Evolutionary conservation across 2,797 vertebrate genomes (phyloP).

Genomic region (Ispidina lecontei): DNA sequence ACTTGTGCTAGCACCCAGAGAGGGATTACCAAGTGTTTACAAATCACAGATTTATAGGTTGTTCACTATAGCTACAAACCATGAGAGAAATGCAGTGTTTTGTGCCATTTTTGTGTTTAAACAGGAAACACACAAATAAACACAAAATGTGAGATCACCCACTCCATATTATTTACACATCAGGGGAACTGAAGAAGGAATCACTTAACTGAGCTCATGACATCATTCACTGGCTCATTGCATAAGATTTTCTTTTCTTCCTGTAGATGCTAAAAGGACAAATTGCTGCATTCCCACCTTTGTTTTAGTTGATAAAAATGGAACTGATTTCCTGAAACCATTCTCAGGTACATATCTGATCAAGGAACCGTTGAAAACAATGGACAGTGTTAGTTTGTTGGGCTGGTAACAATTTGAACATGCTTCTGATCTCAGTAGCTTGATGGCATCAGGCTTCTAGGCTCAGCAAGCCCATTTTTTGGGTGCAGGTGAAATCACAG

Average conservation of each 20-base stretch:
- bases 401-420: not conserved
- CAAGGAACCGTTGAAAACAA: not conserved
- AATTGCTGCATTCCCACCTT: not conserved
- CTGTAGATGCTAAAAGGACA: not conserved
- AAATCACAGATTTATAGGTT: not conserved
- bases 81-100: not conserved
- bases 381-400: not conserved
- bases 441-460: not conserved
- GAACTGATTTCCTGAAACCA: not conserved
- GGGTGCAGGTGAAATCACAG: not conserved
- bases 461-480: not conserved
- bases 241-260: not conserved
- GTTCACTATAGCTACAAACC: not conserved
- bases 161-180: not conserved
- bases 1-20: not conserved
- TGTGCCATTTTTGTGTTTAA: not conserved
- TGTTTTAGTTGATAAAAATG: not conserved
- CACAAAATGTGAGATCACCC: not conserved
- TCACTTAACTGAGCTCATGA: not conserved
- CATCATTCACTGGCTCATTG: not conserved
- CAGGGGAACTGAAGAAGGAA: not conserved
- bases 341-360: not conserved
- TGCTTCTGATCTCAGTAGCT: not conserved
- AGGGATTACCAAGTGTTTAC: not conserved
- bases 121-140: constrained; percentile 15